Conservation (phyloP, 2,113 vertebrate genomes). For the Tenrec ecaudatus region DNA sequence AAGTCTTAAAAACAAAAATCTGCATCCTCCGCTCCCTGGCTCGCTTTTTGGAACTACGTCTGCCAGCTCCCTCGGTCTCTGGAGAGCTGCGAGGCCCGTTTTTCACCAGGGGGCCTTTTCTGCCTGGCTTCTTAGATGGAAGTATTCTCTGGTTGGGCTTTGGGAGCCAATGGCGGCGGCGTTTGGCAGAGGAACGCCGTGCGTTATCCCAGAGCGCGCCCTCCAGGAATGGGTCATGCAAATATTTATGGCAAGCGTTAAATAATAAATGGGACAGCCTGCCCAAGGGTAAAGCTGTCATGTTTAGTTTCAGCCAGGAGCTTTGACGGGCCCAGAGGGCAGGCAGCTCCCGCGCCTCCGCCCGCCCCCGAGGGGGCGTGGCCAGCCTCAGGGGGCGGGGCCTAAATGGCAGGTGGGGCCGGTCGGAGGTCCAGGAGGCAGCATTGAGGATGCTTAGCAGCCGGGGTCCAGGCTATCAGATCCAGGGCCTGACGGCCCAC, state of each 20-base stretch:
- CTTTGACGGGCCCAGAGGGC: constrained; percentile 47
- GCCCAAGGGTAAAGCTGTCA: constrained; percentile 82
- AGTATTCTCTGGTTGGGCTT: constrained; percentile 16
- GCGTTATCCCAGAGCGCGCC: constrained; percentile 78
- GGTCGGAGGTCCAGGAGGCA: background rate
- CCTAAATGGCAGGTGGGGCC: background rate
- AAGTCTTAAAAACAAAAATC: no score
- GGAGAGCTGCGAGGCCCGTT: background rate
- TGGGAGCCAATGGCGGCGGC: constrained; percentile 63
- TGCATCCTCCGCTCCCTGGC: no score
- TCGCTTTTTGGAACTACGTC: background rate
- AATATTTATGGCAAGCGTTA: constrained; percentile 86
- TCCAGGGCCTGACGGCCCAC: background rate
- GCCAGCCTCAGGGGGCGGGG: background rate
- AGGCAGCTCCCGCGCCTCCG: background rate
- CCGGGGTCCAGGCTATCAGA: background rate
- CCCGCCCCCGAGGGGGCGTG: constrained; percentile 41
- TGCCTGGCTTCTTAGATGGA: constrained; percentile 7
- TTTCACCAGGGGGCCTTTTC: background rate
- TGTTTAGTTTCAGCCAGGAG: constrained; percentile 80
- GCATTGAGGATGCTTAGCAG: background rate
- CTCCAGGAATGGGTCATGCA: constrained; percentile 83
- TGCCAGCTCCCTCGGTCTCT: background rate
- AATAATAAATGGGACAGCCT: constrained; percentile 86
- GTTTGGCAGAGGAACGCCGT: constrained; percentile 77